Conservation (phyloP, 2,797 vertebrate genomes). For the Leptatherina wallacei region DNA sequence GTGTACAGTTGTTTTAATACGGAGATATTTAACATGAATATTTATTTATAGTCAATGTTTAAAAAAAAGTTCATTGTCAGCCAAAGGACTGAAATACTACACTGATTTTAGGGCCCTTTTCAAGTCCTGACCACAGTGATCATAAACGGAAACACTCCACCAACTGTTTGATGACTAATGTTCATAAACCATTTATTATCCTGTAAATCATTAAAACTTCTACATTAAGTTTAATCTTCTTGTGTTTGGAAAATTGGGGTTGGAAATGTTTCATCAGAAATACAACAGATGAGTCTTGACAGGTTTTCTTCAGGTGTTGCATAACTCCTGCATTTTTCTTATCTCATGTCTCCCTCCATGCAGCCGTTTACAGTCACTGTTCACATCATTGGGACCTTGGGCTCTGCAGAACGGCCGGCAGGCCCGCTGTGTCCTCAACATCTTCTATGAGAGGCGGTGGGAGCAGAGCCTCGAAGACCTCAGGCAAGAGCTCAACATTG, state of each 20-base stretch:
- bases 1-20: too few species aligned
- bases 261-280: not conserved
- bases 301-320: conserved; percentile 2
- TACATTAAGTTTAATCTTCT: conserved; percentile 9
- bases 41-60: too few species aligned
- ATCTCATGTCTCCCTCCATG: not conserved
- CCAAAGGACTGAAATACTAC: too few species aligned
- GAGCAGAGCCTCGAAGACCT: conserved; percentile 89
- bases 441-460: conserved; percentile 95
- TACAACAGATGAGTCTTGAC: rapidly evolving
- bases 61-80: too few species aligned
- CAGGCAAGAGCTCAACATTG: conserved; percentile 89
- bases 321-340: not conserved
- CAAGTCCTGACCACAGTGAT: not conserved
- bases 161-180: not conserved
- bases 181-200: not conserved
- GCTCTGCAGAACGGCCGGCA: conserved; percentile 84
- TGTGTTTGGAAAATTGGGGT: not conserved
- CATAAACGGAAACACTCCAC: not conserved
- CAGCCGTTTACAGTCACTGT: conserved; percentile 85
- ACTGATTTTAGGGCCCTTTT: not conserved
- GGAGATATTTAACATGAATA: too few species aligned
- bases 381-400: conserved; percentile 89
- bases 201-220: conserved; percentile 28
- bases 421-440: conserved; percentile 86